Evolutionary conservation across 2,797 vertebrate genomes (phyloP), one percentile per base, ranked within the genome.

Genomic region (Acanthis flammea): DNA sequence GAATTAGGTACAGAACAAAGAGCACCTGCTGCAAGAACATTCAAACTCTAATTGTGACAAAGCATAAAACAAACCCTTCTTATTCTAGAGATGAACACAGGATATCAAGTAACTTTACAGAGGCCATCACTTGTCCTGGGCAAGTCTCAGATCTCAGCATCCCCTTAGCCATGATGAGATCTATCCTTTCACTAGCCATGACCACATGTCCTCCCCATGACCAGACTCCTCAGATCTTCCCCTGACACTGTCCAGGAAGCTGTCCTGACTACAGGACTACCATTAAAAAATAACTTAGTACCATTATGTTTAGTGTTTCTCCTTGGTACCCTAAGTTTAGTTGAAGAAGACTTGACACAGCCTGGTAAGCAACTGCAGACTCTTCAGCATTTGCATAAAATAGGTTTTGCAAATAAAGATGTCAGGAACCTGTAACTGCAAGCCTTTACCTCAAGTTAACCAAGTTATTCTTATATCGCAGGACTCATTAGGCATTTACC

Each of bases 401-500:
- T 0, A 57, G 7, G 3, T 24, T 63, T 88, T 47, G 42, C 28
- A 75, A 77, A 71, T 50, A 42, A 39, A 75, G 45, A 55, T 15
- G 4, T 24, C 66, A 85, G 55, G 30, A 63, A 55, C 17, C 25
- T 50, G 10, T 33, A 68, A 75, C 28, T 62, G 3, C 39, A 76
- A 76, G 44, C 19, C 50, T 78, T 89, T 12, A 42, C 28, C 27
- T 66, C 28, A 50, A 30, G 62, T 66, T 71, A 78, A 65, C 33
- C 42, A 80, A 83, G 30, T 24, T 51, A 79, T 17, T 62, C 50
- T 78, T 86, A 54, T 1, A 73, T 3, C 55, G 35, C 58, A 96
- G 51, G 89, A 58, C 27, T 91, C 78, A 35, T 62, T 37, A 94
- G 89, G 80, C 4, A 87, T 95, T 97, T 97, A 99, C 99, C 99